Conservation (phyloP, 2,797 vertebrate genomes). For the Apodemus agrarius region DNA sequence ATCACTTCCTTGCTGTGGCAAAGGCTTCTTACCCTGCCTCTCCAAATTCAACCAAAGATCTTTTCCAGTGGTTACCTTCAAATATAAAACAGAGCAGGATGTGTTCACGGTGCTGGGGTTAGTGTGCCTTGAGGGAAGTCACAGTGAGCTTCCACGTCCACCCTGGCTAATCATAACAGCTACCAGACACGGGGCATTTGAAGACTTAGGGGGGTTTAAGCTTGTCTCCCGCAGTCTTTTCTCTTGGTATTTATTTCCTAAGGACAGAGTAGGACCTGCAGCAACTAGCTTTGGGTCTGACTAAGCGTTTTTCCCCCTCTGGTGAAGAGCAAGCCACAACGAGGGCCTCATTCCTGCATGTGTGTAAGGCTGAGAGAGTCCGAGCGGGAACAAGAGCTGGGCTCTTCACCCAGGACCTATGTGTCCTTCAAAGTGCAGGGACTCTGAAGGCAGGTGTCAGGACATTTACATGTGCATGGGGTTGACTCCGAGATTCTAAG, state of each 20-base stretch:
- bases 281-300: constrained; percentile 78
- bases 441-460: background rate
- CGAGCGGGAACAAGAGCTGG: background rate
- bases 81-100: background rate
- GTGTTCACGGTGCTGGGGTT: background rate
- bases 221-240: constrained; percentile 44
- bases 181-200: background rate
- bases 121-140: rapidly evolving
- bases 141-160: background rate
- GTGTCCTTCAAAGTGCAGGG: background rate
- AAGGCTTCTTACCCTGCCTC: rapidly evolving
- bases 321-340: constrained; percentile 68
- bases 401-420: background rate
- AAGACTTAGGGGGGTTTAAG: constrained; percentile 8
- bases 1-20: background rate
- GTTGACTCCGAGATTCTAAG: rapidly evolving
- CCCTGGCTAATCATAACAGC: background rate
- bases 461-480: background rate
- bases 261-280: constrained; percentile 75
- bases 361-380: constrained; percentile 19
- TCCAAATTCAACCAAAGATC: background rate
- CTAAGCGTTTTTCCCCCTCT: constrained; percentile 66
- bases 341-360: constrained; percentile 63
- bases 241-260: constrained; percentile 78
- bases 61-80: background rate